Percentiles rank a stretch among this genome's conserved stretches.
Evolutionary conservation across 2,797 vertebrate species (phyloP).

Genomic region (Myotis daubentonii): DNA sequence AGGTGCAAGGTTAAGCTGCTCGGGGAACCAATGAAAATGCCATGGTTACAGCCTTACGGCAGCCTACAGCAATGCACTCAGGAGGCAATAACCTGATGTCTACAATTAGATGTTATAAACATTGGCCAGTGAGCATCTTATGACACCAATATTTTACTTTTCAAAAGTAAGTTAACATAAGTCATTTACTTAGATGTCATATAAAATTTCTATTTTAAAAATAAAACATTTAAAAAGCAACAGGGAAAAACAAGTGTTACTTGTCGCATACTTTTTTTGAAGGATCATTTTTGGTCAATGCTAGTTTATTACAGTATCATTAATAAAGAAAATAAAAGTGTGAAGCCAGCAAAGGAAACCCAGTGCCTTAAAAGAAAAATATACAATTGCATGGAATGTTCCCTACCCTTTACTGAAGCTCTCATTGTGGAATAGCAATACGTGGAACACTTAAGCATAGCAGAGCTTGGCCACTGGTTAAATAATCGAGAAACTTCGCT

Average conservation of each 20-base stretch:
- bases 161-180: constrained; percentile 7
- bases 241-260: background rate
- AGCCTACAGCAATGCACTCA: too few relatives aligned
- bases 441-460: background rate
- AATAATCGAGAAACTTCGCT: constrained; percentile 69
- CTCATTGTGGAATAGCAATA: background rate
- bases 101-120: background rate
- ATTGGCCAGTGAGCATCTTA: background rate
- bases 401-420: background rate
- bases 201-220: constrained; percentile 28
- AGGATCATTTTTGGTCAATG: background rate
- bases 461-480: constrained; percentile 16
- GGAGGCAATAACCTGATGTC: background rate
- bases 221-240: background rate
- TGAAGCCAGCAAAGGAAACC: background rate
- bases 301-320: background rate
- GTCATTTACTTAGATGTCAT: background rate
- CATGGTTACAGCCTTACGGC: background rate
- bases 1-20: background rate
- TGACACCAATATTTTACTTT: background rate
- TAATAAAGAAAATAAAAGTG: background rate
- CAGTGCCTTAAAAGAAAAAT: background rate
- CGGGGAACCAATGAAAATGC: background rate
- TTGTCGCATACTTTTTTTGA: constrained; percentile 22
- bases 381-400: background rate